A percentile compares a stretch with the other conserved stretches of the same genome.
phyloP scores from a whole-genome alignment of 2,113 vertebrate species.

The Triplophysa rosa region DNA sequence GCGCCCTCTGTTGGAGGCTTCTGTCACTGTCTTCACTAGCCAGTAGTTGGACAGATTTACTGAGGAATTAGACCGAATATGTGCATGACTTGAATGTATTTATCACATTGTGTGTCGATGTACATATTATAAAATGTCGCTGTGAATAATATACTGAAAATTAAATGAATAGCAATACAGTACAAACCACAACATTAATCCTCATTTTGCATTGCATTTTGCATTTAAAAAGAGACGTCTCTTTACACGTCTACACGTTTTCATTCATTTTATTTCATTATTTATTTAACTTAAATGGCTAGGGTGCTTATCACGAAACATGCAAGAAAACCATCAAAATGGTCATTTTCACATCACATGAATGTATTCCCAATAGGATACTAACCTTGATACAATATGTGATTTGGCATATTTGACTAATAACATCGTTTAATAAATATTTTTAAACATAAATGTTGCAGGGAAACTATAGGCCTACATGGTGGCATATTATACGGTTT shows the following conservation, averaged over 20 bases:
- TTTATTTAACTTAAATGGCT: neutral
- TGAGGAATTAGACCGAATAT: conserved; percentile 19
- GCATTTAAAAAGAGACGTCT: neutral
- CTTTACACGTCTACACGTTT: neutral
- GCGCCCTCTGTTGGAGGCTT: conserved; percentile 34
- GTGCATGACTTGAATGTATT: neutral
- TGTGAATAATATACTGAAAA: neutral
- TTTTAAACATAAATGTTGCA: neutral
- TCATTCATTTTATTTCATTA: neutral
- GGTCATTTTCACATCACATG: no score
- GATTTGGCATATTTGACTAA: no score
- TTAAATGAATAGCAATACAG: neutral
- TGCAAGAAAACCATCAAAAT: neutral
- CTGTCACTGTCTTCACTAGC: neutral
- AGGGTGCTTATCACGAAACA: neutral
- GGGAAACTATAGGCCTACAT: neutral
- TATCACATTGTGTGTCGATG: neutral
- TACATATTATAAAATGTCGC: neutral
- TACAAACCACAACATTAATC: neutral
- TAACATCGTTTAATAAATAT: neutral
- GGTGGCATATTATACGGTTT: conserved; percentile 20
- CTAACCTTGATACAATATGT: no score
- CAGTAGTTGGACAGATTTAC: neutral
- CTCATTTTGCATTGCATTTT: neutral
- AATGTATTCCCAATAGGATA: no score